phyloP scores from a whole-genome alignment of 1,140 invertebrate species.

The Papilio dardanus region DNA sequence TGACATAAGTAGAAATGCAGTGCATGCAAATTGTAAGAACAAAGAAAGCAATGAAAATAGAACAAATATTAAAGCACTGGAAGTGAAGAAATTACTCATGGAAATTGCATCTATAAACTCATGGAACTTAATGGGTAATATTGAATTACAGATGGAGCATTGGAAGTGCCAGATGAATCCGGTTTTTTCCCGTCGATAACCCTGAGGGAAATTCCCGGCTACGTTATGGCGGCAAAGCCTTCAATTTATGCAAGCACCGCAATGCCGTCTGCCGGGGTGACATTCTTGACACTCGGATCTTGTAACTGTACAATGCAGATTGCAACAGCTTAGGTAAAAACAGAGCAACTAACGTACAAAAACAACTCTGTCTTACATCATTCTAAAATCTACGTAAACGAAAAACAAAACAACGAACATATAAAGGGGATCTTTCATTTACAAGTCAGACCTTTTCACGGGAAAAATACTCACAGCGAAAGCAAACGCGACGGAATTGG shows the following conservation, averaged over 20 bases:
- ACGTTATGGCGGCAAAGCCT: conserved; percentile 65
- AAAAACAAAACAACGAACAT: conserved; percentile 6
- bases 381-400: background rate
- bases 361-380: conserved; percentile 5
- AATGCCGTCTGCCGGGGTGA: conserved; percentile 67
- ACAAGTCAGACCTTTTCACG: background rate
- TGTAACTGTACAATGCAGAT: conserved; percentile 57
- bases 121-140: conserved; percentile 59
- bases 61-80: background rate
- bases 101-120: conserved; percentile 61
- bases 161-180: conserved; percentile 60
- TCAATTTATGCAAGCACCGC: conserved; percentile 73
- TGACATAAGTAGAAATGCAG: background rate
- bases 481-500: conserved; percentile 45
- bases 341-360: background rate
- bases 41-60: background rate
- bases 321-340: background rate
- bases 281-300: conserved; percentile 64
- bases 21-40: no score
- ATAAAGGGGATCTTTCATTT: conserved; percentile 9
- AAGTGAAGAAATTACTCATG: conserved; percentile 39
- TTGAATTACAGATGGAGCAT: conserved; percentile 73
- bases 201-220: conserved; percentile 71
- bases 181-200: conserved; percentile 68
- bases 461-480: conserved; percentile 22